A percentile compares a stretch with the other conserved stretches of the same genome.
phyloP scores from a whole-genome alignment of 1,140 invertebrate genomes.

The Drosophila kanapiae region DNA sequence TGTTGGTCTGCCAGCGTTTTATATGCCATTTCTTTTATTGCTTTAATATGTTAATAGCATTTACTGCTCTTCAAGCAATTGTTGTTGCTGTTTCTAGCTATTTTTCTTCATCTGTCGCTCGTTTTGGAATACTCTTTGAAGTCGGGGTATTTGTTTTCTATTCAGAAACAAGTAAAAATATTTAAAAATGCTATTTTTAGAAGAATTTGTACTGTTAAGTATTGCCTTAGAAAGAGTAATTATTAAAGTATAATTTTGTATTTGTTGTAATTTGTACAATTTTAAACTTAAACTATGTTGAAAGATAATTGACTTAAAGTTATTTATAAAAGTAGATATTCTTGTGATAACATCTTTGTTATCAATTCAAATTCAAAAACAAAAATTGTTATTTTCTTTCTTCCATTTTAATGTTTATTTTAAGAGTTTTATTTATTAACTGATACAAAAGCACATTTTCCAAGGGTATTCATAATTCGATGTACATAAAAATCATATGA shows the following conservation, averaged over 20 bases:
- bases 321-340: neutral
- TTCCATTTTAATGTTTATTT: too few relatives aligned
- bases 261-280: neutral
- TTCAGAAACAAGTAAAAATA: neutral
- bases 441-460: neutral
- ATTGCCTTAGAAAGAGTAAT: neutral
- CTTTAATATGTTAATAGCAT: conserved; percentile 84
- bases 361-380: neutral
- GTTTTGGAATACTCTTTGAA: conserved; percentile 3
- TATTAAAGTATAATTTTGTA: neutral
- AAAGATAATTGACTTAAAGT: neutral
- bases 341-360: neutral
- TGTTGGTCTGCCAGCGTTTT: conserved; percentile 68
- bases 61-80: conserved; percentile 50
- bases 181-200: neutral
- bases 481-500: neutral
- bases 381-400: too few relatives aligned
- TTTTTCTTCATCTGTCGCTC: conserved; percentile 44
- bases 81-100: conserved; percentile 46
- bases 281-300: neutral
- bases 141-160: neutral
- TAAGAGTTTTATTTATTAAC: too few relatives aligned
- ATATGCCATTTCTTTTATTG: conserved; percentile 84
- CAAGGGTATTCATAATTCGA: conserved; percentile 7
- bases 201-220: neutral